phyloP scores from a whole-genome alignment of 2,797 vertebrate species.

The Molossus molossus region DNA sequence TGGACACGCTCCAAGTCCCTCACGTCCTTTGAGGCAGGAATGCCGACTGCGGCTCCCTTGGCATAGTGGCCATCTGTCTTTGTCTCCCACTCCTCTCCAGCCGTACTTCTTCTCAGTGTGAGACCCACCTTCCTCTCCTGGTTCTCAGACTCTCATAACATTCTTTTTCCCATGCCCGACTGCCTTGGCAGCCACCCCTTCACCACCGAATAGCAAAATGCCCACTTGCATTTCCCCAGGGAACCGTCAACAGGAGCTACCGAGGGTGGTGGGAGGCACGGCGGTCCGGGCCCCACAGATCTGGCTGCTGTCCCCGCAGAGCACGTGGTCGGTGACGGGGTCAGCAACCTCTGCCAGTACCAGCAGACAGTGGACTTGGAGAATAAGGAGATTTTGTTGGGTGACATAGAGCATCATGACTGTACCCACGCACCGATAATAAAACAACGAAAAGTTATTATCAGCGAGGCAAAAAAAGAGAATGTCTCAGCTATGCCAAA shows the following conservation, averaged over 20 bases:
- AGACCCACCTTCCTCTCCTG: background rate
- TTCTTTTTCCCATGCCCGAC: background rate
- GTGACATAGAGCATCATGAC: background rate
- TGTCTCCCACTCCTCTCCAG: background rate
- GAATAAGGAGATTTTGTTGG: background rate
- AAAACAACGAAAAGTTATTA: background rate
- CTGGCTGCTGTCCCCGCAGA: background rate
- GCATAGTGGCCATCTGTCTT: background rate
- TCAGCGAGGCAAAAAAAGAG: background rate
- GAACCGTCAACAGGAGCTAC: background rate
- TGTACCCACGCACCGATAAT: background rate
- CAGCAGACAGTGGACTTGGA: background rate
- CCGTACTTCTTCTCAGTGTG: background rate
- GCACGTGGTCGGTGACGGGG: accelerated
- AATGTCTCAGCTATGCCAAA: background rate
- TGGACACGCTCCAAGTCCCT: background rate
- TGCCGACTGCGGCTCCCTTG: background rate
- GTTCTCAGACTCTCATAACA: background rate
- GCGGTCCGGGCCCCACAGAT: background rate
- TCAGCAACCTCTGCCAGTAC: background rate
- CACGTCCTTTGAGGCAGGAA: accelerated
- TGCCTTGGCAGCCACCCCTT: background rate
- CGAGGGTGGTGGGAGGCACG: background rate
- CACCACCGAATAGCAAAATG: background rate
- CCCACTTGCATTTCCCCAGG: background rate